Evolutionary conservation across 2,888 invertebrate species (phyloP).

Genomic region (Muschampia plurimacula): DNA sequence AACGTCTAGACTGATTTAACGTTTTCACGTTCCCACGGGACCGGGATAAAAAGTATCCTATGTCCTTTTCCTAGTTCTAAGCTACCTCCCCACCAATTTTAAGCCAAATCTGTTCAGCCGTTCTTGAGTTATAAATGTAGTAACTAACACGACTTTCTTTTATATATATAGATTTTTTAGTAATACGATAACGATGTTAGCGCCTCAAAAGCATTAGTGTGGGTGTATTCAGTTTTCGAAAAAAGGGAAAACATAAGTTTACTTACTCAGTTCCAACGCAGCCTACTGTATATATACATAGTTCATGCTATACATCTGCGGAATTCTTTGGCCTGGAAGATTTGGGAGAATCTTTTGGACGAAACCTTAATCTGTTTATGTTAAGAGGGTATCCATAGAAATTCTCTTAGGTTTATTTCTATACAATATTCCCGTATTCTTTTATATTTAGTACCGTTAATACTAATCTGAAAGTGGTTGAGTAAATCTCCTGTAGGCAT

Average conservation of each 20-base stretch:
- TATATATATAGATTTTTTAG: background rate
- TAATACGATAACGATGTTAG: background rate
- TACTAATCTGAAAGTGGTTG: slow-evolving; percentile 31
- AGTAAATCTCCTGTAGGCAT: slow-evolving; percentile 17
- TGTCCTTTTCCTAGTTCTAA: too few relatives aligned
- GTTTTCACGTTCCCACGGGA: too few relatives aligned
- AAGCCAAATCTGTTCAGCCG: too few relatives aligned
- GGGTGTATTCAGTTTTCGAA: background rate
- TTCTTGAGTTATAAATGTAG: too few relatives aligned
- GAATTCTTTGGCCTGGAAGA: slow-evolving; percentile 9
- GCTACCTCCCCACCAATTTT: too few relatives aligned
- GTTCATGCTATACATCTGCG: slow-evolving; percentile 17
- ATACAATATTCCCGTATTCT: slow-evolving; percentile 25
- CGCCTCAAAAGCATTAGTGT: background rate
- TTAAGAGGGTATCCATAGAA: slow-evolving; percentile 31
- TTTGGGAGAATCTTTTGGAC: slow-evolving; percentile 28
- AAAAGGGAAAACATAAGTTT: background rate
- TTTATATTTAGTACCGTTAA: slow-evolving; percentile 19
- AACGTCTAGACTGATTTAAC: too few relatives aligned
- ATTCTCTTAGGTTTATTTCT: slow-evolving; percentile 33
- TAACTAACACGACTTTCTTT: too few relatives aligned
- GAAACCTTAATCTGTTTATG: slow-evolving; percentile 30
- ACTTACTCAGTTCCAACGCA: background rate
- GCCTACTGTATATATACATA: background rate
- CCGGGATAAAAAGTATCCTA: too few relatives aligned